Evolutionary conservation across 2,888 invertebrate genomes (phyloP), one percentile per base, ranked within the genome.

Genomic region (Thumatha senex): DNA sequence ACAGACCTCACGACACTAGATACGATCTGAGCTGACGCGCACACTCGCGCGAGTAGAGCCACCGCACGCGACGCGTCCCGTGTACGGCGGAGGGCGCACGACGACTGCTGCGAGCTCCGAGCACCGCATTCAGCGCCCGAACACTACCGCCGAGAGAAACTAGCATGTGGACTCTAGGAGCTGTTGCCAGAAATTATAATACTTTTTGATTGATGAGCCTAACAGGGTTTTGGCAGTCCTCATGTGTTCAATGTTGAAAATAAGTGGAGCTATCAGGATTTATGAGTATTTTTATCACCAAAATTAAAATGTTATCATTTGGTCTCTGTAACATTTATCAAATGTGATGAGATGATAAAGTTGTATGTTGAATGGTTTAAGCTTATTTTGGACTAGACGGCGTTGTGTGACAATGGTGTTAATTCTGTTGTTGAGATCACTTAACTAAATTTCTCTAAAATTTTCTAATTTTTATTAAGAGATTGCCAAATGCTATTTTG

Each of bases 41-140:
- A 24, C 18, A 24, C 18, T 24, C 18, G 18, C 18, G 18, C 30
- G 13, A 1, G 39, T 3, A 33, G 11, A 33, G 31, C 11, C 4
- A 3, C 7, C 30, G 29, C 12, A 4, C 18, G 41, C 18, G 29
- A 38, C 33, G 30, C 24, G 11, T 18, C 29, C 30, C 0, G 43
- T 9, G 43, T 31, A 36, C 39, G 42, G 46, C 44, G 55, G 58
- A 51, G 58, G 39, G 29, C 67, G 54, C 54, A 54, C 50, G 52
- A 49, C 46, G 58, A 61, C 67, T 54, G 55, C 43, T 40, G 58
- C 55, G 58, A 33, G 46, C 43, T 51, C 54, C 56, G 46, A 40
- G 42, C 38, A 3, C 14, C 46, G 8, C 35, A 34, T 24, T 30
- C 30, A 15, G 30, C 54, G 43, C 46, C 33, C 11, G 29, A 40